Conservation (phyloP, 2,113 vertebrate genomes). For the Phasianus colchicus region DNA sequence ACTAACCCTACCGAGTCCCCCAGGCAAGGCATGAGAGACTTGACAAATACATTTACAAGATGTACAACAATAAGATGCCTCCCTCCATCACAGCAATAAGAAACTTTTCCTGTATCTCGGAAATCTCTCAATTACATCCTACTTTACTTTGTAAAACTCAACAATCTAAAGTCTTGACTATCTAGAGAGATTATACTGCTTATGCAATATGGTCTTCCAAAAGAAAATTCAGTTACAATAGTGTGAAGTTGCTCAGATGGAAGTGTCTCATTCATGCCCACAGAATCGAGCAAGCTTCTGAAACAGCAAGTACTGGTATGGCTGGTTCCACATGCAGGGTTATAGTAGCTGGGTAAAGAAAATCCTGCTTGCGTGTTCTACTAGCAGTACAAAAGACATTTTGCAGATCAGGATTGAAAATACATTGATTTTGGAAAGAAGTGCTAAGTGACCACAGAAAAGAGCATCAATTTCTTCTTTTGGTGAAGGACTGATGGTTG, state of each 20-base stretch:
- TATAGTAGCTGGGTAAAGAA: background rate
- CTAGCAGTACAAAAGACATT: background rate
- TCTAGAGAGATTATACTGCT: background rate
- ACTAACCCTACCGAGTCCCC: background rate
- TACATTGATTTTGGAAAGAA: background rate
- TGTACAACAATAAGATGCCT: background rate
- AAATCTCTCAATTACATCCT: background rate
- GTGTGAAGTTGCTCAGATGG: background rate
- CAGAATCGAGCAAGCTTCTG: background rate
- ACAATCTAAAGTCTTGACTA: background rate
- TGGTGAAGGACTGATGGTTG: too few relatives aligned
- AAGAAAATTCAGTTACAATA: background rate
- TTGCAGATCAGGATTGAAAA: background rate
- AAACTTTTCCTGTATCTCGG: background rate
- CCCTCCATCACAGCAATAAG: background rate
- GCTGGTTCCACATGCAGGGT: background rate
- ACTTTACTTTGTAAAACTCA: background rate
- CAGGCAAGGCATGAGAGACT: background rate
- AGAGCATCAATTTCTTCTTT: background rate
- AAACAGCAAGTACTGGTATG: background rate
- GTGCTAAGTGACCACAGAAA: background rate
- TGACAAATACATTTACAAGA: background rate
- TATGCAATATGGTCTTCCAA: background rate
- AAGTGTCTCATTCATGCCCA: background rate
- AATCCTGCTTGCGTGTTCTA: background rate